Conservation (phyloP, 2,797 vertebrate species). For the Kryptopterus vitreolus region DNA sequence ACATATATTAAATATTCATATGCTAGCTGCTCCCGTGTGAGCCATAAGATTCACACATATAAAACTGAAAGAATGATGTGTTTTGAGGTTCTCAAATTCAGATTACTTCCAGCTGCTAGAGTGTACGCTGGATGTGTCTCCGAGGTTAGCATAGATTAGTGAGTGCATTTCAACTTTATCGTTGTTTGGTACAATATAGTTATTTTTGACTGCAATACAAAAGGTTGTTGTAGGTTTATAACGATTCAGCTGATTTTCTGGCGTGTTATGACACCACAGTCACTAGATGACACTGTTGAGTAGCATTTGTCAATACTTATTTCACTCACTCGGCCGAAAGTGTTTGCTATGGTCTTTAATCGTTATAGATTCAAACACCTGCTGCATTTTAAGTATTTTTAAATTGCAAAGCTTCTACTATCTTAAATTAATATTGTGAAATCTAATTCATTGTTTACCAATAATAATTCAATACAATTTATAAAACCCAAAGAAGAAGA, state of each 20-base stretch:
- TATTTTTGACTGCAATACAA: too few species aligned
- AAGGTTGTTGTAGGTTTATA: too few species aligned
- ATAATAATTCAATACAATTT: not conserved
- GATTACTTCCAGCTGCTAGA: too few species aligned
- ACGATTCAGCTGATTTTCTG: not conserved
- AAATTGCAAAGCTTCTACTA: constrained; percentile 57
- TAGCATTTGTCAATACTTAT: constrained; percentile 33
- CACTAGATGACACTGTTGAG: constrained; percentile 72
- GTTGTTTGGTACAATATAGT: too few species aligned
- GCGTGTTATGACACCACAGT: not conserved
- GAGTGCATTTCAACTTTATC: too few species aligned
- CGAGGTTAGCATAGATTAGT: too few species aligned
- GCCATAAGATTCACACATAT: too few species aligned
- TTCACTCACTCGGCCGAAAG: constrained; percentile 64
- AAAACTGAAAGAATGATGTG: too few species aligned
- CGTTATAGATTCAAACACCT: constrained; percentile 50
- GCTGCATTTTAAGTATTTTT: constrained; percentile 60
- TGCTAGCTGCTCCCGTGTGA: too few species aligned
- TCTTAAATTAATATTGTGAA: constrained; percentile 43
- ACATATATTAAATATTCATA: too few species aligned
- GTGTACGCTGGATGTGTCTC: too few species aligned
- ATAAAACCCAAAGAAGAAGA: not conserved
- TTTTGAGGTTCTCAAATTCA: too few species aligned
- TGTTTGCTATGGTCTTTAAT: constrained; percentile 62
- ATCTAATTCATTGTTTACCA: not conserved